phyloP scores from a whole-genome alignment of 2,113 vertebrate genomes.

The Stegostoma tigrinum region DNA sequence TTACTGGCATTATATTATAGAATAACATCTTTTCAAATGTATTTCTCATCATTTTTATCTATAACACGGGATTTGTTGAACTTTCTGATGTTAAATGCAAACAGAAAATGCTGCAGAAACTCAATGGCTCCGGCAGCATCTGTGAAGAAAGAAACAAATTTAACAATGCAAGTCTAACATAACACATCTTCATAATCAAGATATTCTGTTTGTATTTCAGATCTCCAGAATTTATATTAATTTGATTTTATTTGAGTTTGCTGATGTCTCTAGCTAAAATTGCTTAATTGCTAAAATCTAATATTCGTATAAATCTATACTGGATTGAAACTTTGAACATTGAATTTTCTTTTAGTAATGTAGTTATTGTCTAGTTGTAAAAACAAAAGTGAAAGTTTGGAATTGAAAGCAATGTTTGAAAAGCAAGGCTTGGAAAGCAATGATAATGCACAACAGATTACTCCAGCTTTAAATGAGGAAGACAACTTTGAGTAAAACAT shows the following conservation, averaged over 20 bases:
- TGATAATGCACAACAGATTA: not conserved
- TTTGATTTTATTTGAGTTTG: too few relatives aligned
- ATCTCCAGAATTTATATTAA: too few relatives aligned
- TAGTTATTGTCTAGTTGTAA: not conserved
- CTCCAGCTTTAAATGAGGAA: not conserved
- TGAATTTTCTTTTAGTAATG: not conserved
- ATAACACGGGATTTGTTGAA: not conserved
- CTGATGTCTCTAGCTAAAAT: not conserved
- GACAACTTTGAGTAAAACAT: not conserved
- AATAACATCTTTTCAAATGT: not conserved
- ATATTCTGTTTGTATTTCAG: too few relatives aligned
- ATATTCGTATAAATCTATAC: not conserved
- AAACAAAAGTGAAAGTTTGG: not conserved
- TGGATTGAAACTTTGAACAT: not conserved
- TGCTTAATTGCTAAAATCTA: not conserved
- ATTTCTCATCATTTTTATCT: not conserved
- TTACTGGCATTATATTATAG: not conserved
- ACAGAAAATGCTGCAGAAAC: too few relatives aligned
- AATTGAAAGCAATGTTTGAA: not conserved
- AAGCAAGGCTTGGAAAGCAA: not conserved
- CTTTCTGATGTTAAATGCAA: not conserved
- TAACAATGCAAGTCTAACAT: too few relatives aligned
- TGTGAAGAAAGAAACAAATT: too few relatives aligned
- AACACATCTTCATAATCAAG: too few relatives aligned
- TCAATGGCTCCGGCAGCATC: too few relatives aligned